These are phyloP conservation scores for Conopomorpha cramerella DNA, from an alignment of 1,140 invertebrate species.

Conservation along the genomic window DNA sequence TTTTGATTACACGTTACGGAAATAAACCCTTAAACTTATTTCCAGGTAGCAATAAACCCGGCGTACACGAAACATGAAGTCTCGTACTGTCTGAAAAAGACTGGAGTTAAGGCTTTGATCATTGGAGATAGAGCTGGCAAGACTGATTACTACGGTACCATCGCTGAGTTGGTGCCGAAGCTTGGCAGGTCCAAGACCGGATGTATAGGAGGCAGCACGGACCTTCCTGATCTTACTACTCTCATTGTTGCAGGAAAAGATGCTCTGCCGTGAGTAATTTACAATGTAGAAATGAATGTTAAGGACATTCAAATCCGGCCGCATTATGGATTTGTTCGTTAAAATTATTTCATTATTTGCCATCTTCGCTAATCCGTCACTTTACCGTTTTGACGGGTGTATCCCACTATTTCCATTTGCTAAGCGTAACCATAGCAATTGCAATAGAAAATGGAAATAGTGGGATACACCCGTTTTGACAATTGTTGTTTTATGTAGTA, in stretches of 20 bases:
- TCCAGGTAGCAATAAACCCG: slow-evolving; percentile 84
- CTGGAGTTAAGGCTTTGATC: slow-evolving; percentile 74
- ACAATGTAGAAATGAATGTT: too few species aligned
- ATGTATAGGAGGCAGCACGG: slow-evolving; percentile 23
- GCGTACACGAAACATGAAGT: slow-evolving; percentile 78
- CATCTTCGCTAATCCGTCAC: too few species aligned
- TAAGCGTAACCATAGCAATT: too few species aligned
- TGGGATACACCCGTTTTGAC: too few species aligned
- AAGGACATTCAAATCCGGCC: slow-evolving; percentile 3
- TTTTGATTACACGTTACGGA: neutral
- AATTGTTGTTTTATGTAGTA: too few species aligned
- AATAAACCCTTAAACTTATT: neutral
- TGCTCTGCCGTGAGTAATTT: slow-evolving; percentile 52
- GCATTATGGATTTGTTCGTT: too few species aligned
- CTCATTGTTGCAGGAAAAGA: slow-evolving; percentile 57
- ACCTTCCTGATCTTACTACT: slow-evolving; percentile 43
- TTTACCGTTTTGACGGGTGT: too few species aligned
- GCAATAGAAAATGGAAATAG: too few species aligned
- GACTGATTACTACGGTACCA: slow-evolving; percentile 74
- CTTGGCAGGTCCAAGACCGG: slow-evolving; percentile 36
- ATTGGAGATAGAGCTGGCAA: slow-evolving; percentile 67
- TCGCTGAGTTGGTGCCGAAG: slow-evolving; percentile 62
- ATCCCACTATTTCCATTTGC: too few species aligned
- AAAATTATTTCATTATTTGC: too few species aligned
- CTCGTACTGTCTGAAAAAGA: slow-evolving; percentile 80